Evolutionary conservation across 2,797 vertebrate species (phyloP).

Genomic region (Danionella dracula): DNA sequence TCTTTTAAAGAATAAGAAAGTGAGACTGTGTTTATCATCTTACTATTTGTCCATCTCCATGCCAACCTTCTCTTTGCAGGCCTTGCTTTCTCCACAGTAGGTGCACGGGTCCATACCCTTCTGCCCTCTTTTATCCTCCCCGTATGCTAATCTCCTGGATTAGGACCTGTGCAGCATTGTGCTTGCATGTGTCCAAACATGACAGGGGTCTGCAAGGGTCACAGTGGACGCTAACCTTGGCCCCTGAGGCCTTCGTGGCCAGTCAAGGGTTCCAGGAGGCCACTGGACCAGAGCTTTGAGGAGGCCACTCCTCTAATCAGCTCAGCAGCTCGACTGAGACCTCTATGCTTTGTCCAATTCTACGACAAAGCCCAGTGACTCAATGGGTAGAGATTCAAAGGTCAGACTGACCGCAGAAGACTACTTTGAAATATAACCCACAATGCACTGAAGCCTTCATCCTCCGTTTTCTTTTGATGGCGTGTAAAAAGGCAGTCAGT

Average conservation of each 20-base stretch:
- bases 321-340: constrained; percentile 60
- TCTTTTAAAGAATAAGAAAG: constrained; percentile 51
- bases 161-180: constrained; percentile 67
- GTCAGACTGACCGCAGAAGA: constrained; percentile 63
- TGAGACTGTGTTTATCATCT: constrained; percentile 43
- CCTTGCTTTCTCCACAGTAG: constrained; percentile 16
- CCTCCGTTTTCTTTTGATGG: constrained; percentile 9
- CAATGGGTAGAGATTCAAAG: constrained; percentile 58
- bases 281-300: constrained; percentile 44
- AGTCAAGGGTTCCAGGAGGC: constrained; percentile 44
- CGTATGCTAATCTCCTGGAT: constrained; percentile 76
- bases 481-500: constrained; percentile 7
- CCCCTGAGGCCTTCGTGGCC: constrained; percentile 49
- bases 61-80: constrained; percentile 55
- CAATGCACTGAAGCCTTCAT: constrained; percentile 31
- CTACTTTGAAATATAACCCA: constrained; percentile 63
- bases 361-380: constrained; percentile 43
- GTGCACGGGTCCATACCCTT: constrained; percentile 55
- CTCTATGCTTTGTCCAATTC: constrained; percentile 62
- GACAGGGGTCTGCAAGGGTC: constrained; percentile 71
- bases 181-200: constrained; percentile 78
- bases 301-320: constrained; percentile 67
- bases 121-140: constrained; percentile 63
- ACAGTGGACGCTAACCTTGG: constrained; percentile 74
- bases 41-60: constrained; percentile 67